Evolutionary conservation across 2,888 invertebrate genomes (phyloP).

Genomic region (Eubasilissa splendida): DNA sequence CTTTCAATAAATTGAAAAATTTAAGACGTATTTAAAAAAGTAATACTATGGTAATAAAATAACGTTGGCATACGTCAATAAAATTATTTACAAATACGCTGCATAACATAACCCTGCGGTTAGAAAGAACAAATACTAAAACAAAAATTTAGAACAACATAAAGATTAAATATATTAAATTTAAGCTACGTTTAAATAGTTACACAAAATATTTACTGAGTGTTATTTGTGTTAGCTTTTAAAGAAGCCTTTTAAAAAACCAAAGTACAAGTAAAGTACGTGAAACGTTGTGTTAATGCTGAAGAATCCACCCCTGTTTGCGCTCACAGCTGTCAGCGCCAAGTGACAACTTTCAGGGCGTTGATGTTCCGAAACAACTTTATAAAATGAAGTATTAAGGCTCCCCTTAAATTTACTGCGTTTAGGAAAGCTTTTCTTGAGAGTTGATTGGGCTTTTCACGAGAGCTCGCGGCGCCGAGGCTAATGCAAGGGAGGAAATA

Average conservation of each 20-base stretch:
- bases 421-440: conserved; percentile 22
- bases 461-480: neutral
- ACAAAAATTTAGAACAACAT: too few relatives aligned
- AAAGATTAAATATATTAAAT: too few relatives aligned
- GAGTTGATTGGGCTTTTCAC: conserved; percentile 29
- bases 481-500: neutral
- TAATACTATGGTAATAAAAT: too few relatives aligned
- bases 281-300: conserved; percentile 6
- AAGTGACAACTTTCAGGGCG: conserved; percentile 49
- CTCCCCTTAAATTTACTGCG: conserved; percentile 51
- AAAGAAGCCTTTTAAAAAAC: neutral
- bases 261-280: too few relatives aligned
- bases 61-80: too few relatives aligned
- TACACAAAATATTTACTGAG: too few relatives aligned
- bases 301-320: conserved; percentile 4
- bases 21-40: too few relatives aligned
- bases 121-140: too few relatives aligned
- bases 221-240: neutral
- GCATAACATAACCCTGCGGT: too few relatives aligned
- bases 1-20: too few relatives aligned
- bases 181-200: too few relatives aligned
- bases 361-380: conserved; percentile 54
- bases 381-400: conserved; percentile 52
- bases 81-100: too few relatives aligned
- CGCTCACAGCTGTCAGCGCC: conserved; percentile 46